Base-by-base conservation (phyloP, 2,113 vertebrate genomes). In the Dasypus novemcinctus region DNA sequence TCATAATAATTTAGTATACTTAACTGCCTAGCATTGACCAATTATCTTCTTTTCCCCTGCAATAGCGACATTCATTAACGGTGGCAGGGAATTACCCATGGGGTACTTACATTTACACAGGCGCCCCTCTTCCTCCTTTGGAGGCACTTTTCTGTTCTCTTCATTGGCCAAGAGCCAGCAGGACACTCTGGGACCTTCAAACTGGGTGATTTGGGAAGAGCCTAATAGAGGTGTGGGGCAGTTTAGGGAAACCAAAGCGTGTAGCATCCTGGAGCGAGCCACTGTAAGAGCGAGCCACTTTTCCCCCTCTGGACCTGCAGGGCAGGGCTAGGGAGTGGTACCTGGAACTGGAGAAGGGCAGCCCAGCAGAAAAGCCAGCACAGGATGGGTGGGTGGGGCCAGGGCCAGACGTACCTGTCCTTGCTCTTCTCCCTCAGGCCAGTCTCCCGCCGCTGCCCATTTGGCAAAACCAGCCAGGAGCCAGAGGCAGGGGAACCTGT, bases 231-330 rank as follows among this genome's bases (percentile, higher is more conserved):
- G 25, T 2, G 2, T 69, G 36, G 8, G 9, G 46, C 81, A 61
- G 63, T 43, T 68, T 29, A 71, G 81, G 49, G 74, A 81, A n/a
- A 15, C 25, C 25, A 90, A 49, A 23, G 1, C 29, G 17, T 23
- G 46, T 11, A 18, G 64, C 12, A 5, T 3, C 17, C 29, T 7
- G 46, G 74, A 38, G 25, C 18, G 17, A 11, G 25, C 8, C 36
- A 2, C 11, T n/a, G 2, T 1, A 11, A 68, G 11, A 23, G 6
- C n/a, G n/a, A n/a, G 4, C 17, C n/a, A n/a, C 13, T 7, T 21
- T 49, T 52, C 15, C 79, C 8, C 12, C 13, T 66, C 52, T 54
- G 41, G n/a, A 75, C 20, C 6, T 69, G 36, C 25, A 38, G 66
- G 29, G 15, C 12, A 29, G 31, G 59, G 36, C 11, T 0, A 7